These are phyloP conservation scores for Spilosoma lubricipeda DNA, from an alignment of 2,888 invertebrate species.

Conservation along the genomic window DNA sequence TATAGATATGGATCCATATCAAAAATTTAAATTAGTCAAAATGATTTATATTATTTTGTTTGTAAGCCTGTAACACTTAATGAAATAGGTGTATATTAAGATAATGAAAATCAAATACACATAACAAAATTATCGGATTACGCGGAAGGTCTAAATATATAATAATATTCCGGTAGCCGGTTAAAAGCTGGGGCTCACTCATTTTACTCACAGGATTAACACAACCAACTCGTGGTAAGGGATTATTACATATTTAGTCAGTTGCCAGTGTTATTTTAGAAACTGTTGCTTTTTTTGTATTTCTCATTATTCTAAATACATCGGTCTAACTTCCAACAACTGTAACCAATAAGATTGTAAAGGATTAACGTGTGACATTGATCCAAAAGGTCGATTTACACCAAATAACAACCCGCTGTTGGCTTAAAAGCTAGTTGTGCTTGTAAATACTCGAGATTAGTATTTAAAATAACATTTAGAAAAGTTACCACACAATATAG, in stretches of 20 bases:
- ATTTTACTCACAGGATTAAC: not conserved
- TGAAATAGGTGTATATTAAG: not conserved
- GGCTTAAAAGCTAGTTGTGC: no score
- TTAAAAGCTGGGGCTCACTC: not conserved
- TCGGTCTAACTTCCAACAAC: not conserved
- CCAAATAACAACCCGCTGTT: no score
- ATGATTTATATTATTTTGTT: no score
- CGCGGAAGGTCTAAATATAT: not conserved
- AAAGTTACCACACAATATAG: not conserved
- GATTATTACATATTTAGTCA: constrained; percentile 3
- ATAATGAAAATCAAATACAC: not conserved
- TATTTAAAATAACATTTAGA: not conserved
- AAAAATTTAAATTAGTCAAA: no score
- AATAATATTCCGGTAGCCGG: not conserved
- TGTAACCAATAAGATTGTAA: not conserved
- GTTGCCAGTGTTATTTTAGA: not conserved
- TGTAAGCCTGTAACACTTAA: not conserved
- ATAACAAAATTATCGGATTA: not conserved
- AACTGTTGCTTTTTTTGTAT: not conserved
- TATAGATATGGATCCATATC: no score
- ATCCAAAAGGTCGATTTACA: no score
- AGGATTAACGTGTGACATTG: not conserved
- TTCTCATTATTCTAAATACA: not conserved
- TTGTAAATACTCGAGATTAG: not conserved
- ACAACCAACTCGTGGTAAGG: not conserved